phyloP scores from a whole-genome alignment of 2,113 vertebrate species.

The Gopherus flavomarginatus region DNA sequence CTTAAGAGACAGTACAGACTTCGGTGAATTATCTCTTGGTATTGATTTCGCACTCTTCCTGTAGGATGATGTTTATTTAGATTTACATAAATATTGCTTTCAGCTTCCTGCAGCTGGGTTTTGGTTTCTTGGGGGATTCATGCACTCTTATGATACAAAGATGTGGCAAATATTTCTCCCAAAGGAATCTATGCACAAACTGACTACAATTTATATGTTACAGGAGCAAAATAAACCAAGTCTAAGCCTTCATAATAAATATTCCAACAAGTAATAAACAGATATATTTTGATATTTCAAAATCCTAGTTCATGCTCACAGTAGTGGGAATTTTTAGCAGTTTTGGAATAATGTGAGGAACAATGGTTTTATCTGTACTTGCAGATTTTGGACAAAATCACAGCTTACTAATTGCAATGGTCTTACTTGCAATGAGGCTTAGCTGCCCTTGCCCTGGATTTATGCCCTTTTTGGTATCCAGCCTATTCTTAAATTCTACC shows the following conservation, averaged over 20 bases:
- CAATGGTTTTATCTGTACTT: not conserved
- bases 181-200: not conserved
- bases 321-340: not conserved
- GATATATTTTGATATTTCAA: not conserved
- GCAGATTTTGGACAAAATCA: not conserved
- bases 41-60: not conserved
- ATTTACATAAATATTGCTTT: not conserved
- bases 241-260: not conserved
- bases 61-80: not conserved
- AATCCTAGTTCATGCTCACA: not conserved
- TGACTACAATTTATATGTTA: not conserved
- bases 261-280: not conserved
- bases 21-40: not conserved
- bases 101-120: not conserved
- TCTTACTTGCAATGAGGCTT: not conserved
- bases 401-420: constrained; percentile 16
- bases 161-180: not conserved
- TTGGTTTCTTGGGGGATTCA: not conserved
- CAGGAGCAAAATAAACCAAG: not conserved
- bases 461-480: not conserved
- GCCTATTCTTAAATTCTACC: constrained; percentile 33
- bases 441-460: constrained; percentile 2
- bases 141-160: not conserved
- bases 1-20: not conserved
- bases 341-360: not conserved